phyloP scores from a whole-genome alignment of 2,113 vertebrate species.

The Nicator chloris region DNA sequence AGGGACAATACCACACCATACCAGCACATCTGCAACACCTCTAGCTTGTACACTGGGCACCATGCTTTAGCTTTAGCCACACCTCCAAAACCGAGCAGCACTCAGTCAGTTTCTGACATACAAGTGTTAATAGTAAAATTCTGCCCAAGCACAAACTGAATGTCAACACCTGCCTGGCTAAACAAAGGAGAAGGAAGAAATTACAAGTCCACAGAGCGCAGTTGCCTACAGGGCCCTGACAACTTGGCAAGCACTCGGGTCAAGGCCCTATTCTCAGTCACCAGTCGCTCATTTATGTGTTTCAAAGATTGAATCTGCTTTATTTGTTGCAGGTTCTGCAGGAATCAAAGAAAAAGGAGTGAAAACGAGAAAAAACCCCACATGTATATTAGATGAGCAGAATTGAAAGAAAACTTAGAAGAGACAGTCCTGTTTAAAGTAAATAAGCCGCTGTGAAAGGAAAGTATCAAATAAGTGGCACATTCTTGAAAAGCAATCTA shows the following conservation, averaged over 20 bases:
- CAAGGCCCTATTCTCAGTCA: slow-evolving; percentile 98
- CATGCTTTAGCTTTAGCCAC: slow-evolving; percentile 70
- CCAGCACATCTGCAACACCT: not conserved
- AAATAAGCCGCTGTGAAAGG: not conserved
- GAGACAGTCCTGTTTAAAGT: not conserved
- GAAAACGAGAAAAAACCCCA: slow-evolving; percentile 18
- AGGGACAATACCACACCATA: not conserved
- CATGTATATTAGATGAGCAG: slow-evolving; percentile 5
- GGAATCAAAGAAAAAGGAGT: slow-evolving; percentile 75
- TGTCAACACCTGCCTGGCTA: slow-evolving; percentile 90
- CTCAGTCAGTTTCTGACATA: slow-evolving; percentile 59
- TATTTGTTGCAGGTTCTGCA: slow-evolving; percentile 95
- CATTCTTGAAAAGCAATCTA: slow-evolving; percentile 60
- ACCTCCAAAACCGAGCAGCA: slow-evolving; percentile 43
- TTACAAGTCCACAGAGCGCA: slow-evolving; percentile 86
- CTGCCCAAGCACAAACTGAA: slow-evolving; percentile 72
- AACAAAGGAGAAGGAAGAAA: slow-evolving; percentile 80
- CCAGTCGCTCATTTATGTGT: slow-evolving; percentile 93
- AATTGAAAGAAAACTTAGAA: slow-evolving; percentile 23
- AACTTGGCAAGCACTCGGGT: slow-evolving; percentile 93
- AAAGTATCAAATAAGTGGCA: slow-evolving; percentile 44
- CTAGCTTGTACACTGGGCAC: not conserved
- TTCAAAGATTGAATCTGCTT: slow-evolving; percentile 95
- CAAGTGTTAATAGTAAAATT: slow-evolving; percentile 70
- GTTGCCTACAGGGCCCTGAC: slow-evolving; percentile 89